phyloP scores from a whole-genome alignment of 2,113 vertebrate species.

The Coracopsis vasa region DNA sequence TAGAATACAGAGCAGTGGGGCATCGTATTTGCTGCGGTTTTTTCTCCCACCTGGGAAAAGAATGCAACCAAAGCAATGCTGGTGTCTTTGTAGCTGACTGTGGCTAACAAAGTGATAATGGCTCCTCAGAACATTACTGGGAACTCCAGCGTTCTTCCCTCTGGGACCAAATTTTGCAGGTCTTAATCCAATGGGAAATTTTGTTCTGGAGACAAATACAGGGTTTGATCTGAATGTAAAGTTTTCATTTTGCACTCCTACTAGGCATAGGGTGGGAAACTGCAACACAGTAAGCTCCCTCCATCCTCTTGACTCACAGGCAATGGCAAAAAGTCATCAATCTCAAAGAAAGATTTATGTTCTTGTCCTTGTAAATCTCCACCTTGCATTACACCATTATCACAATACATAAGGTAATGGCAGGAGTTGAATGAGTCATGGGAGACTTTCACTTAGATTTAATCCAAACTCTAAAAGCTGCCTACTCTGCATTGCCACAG shows the following conservation, averaged over 20 bases:
- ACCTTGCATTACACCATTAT: conserved; percentile 11
- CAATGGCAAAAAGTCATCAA: conserved; percentile 1
- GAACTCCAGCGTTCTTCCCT: not conserved
- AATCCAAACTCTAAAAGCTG: conserved; percentile 30
- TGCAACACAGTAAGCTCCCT: not conserved
- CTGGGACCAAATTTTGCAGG: not conserved
- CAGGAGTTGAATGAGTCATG: conserved; percentile 16
- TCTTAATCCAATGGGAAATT: not conserved
- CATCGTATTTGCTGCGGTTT: not conserved
- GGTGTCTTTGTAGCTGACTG: not conserved
- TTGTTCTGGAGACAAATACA: not conserved
- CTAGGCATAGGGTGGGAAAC: not conserved
- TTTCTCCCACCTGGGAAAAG: not conserved
- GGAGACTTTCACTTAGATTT: conserved; percentile 26
- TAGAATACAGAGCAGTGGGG: not conserved
- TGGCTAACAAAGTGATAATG: not conserved
- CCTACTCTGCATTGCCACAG: conserved; percentile 26
- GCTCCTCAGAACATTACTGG: not conserved
- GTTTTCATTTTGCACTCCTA: not conserved
- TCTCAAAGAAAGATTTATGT: conserved; percentile 24
- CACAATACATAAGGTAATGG: conserved; percentile 2
- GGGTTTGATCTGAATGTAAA: not conserved
- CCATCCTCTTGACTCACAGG: not conserved
- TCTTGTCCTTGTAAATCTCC: conserved; percentile 42
- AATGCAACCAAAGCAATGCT: not conserved